These are phyloP conservation scores for Ambastaia sidthimunki DNA, from an alignment of 2,797 vertebrate genomes.

Conservation along the genomic window DNA sequence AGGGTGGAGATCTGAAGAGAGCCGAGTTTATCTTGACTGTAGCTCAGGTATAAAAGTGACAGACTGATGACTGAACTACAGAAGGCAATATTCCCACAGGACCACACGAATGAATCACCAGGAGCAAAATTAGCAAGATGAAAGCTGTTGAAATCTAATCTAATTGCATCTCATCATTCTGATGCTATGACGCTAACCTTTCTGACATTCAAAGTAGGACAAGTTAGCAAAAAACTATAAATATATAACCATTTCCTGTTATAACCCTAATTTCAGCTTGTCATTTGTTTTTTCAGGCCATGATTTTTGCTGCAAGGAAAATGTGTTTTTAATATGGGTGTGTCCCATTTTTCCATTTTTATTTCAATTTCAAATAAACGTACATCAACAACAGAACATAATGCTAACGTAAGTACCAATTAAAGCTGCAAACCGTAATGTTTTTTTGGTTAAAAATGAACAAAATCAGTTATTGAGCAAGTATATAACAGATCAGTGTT, in stretches of 20 bases:
- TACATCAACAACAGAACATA: not conserved
- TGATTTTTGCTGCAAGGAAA: constrained; percentile 12
- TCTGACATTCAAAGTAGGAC: constrained; percentile 30
- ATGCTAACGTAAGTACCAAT: not conserved
- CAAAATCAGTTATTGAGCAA: too few relatives aligned
- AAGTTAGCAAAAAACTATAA: not conserved
- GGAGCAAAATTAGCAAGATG: constrained; percentile 8
- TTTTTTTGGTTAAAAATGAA: too few relatives aligned
- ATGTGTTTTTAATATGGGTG: constrained; percentile 4
- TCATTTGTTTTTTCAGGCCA: not conserved
- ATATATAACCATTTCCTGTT: not conserved
- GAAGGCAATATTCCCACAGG: constrained; percentile 36
- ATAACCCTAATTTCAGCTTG: not conserved
- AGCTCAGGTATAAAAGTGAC: constrained; percentile 7
- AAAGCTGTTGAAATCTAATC: not conserved
- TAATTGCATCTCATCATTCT: constrained; percentile 36
- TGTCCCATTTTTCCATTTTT: not conserved
- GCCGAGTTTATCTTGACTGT: too few relatives aligned
- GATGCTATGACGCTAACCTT: constrained; percentile 3
- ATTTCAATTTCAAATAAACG: not conserved
- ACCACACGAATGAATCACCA: not conserved
- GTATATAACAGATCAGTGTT: too few relatives aligned
- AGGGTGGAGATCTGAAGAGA: constrained; percentile 1
- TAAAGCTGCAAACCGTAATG: too few relatives aligned
- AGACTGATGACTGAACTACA: constrained; percentile 39